Evolutionary conservation across 2,888 invertebrate species (phyloP), one percentile per base, ranked within the genome.

Genomic region (Sphaeridia pumilis): DNA sequence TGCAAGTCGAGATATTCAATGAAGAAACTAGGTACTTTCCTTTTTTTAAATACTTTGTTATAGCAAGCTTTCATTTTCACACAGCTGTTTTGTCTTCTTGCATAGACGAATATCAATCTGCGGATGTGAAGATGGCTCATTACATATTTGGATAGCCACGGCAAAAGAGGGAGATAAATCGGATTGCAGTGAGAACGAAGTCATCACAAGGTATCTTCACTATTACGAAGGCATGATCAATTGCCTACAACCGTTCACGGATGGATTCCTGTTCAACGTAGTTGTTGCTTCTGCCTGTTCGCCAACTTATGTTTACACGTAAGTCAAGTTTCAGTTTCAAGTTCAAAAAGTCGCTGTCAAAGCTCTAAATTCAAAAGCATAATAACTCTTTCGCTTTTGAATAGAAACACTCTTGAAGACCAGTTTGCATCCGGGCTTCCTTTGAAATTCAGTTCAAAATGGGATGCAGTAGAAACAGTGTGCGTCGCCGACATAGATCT

Each of bases 401-500:
- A n/a, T 20, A 66, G 66, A 14, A 67, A 71, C 60, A 65, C 72
- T 1, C 46, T 69, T 20, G 63, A 65, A 49, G 62, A 67, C 53
- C 67, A 67, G 3, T 64, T 72, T 41, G 61, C 59, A 24, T 66
- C 67, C 36, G 65, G 66, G 4, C 52, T 67, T 21, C 57, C 67
- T 12, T 61, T 75, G 4, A 70, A 70, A 20, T 68, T 69, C 38
- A 78, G 77, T 62, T 76, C 79, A 59, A 69, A 71, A 36, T 76
- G 73, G 59, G 81, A 79, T 66, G 73, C 77, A 55, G 74, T 78
- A 34, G 70, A 79, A n/a, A 78, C 79, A 62, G 75, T 76, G 28
- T 76, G 77, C 66, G 73, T 79, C 12, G 78, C 78, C 4, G 83
- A 84, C 68, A 72, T 83, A 47, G 80, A 83, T 69, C 78, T 83